Conservation (phyloP, 1,140 invertebrate species). For the Cydia splendana region DNA sequence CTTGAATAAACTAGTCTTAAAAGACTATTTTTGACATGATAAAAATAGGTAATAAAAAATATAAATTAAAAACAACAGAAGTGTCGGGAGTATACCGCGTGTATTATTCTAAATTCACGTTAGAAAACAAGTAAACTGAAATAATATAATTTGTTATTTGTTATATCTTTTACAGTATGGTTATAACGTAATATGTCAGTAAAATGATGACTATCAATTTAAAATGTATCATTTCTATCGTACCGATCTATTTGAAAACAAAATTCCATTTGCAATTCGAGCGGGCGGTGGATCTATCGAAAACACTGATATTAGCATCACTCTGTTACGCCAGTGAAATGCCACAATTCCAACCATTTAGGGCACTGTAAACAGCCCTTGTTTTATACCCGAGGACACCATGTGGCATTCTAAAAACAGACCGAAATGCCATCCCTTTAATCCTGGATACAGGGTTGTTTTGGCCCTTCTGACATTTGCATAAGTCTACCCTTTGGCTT, state of each 20-base stretch:
- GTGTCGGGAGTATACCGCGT: not conserved
- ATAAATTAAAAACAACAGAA: not conserved
- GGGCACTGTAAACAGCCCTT: slow-evolving; percentile 25
- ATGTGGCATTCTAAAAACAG: slow-evolving; percentile 58
- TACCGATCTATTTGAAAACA: not conserved
- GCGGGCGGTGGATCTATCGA: not conserved
- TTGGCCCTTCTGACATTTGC: slow-evolving; percentile 54
- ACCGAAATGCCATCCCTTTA: slow-evolving; percentile 45
- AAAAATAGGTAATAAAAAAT: not conserved
- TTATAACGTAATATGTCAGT: no score
- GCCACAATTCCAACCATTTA: slow-evolving; percentile 20
- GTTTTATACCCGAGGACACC: slow-evolving; percentile 50
- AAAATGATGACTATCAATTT: not conserved
- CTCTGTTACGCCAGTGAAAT: slow-evolving; percentile 6
- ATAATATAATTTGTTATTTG: no score
- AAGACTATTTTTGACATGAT: not conserved
- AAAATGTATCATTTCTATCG: not conserved
- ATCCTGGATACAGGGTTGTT: slow-evolving; percentile 46
- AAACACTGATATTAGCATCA: slow-evolving; percentile 21
- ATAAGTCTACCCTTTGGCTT: slow-evolving; percentile 52
- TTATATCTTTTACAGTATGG: no score
- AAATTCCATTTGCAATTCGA: not conserved
- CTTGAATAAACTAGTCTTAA: not conserved
- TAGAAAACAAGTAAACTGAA: not conserved
- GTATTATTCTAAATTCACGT: not conserved